Conservation (phyloP, 2,888 invertebrate species). For the Polylopha cassiicola region DNA sequence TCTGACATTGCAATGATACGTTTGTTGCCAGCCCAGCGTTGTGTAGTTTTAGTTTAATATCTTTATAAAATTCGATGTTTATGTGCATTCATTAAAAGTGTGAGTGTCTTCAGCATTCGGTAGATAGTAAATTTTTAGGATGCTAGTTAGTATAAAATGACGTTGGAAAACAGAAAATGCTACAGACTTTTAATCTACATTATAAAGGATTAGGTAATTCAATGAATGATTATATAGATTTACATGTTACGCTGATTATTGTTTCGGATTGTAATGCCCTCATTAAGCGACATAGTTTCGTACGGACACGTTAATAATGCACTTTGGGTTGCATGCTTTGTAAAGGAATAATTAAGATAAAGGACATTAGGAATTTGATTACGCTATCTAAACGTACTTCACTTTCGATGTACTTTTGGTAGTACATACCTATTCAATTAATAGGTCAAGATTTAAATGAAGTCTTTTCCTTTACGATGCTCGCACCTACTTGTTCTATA, state of each 20-base stretch:
- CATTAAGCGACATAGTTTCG: conserved; percentile 30
- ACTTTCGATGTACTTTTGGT: no score
- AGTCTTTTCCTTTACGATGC: conserved; percentile 29
- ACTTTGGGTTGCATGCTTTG: conserved; percentile 48
- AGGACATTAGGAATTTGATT: no score
- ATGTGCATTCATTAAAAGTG: conserved; percentile 62
- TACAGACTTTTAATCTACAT: conserved; percentile 28
- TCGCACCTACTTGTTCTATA: conserved; percentile 20
- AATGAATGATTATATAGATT: conserved; percentile 9
- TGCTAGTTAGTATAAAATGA: conserved; percentile 75
- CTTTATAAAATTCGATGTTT: conserved; percentile 68
- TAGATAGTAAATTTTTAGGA: conserved; percentile 76
- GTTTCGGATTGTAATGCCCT: conserved; percentile 12
- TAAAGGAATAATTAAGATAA: no score
- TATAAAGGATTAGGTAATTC: conserved; percentile 7
- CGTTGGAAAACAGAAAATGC: conserved; percentile 48
- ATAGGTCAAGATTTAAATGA: conserved; percentile 16
- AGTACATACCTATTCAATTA: no score
- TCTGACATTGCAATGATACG: conserved; percentile 45
- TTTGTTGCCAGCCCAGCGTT: conserved; percentile 60
- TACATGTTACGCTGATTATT: conserved; percentile 15
- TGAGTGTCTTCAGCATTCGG: conserved; percentile 68
- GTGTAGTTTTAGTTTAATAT: conserved; percentile 68
- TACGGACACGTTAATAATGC: conserved; percentile 60
- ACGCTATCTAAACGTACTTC: no score